phyloP scores from a whole-genome alignment of 2,797 vertebrate genomes.

The Coccyzus lansbergi region DNA sequence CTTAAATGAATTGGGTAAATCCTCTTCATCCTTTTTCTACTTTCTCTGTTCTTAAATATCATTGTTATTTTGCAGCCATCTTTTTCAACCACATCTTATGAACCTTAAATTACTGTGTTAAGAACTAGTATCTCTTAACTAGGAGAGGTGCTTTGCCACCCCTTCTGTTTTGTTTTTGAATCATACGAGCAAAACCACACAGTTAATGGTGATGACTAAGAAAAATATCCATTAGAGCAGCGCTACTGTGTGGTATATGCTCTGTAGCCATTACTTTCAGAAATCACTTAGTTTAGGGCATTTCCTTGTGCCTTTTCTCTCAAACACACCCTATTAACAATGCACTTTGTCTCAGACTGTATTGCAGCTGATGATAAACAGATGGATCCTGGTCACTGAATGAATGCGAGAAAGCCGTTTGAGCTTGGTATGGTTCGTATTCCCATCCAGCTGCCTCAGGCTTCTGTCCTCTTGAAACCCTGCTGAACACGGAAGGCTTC shows the following conservation, averaged over 20 bases:
- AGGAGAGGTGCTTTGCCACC: background rate
- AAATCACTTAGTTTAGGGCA: slow-evolving; percentile 44
- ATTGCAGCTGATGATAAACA: slow-evolving; percentile 59
- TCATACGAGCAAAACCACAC: background rate
- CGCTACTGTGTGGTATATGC: background rate
- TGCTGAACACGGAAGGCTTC: slow-evolving; percentile 17
- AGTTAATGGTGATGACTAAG: background rate
- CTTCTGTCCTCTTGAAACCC: slow-evolving; percentile 43
- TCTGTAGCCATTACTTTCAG: background rate
- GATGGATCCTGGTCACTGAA: slow-evolving; percentile 29
- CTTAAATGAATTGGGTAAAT: background rate
- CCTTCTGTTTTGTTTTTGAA: background rate
- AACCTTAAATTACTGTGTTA: background rate
- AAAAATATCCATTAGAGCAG: slow-evolving; percentile 18
- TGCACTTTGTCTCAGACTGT: slow-evolving; percentile 39
- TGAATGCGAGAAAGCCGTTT: slow-evolving; percentile 36
- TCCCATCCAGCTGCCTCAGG: slow-evolving; percentile 40
- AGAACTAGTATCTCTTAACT: background rate
- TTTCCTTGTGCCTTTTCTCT: slow-evolving; percentile 13
- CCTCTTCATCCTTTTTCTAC: background rate
- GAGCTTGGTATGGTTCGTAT: slow-evolving; percentile 18
- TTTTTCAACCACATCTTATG: background rate
- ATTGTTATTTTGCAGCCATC: background rate
- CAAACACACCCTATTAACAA: slow-evolving; percentile 49
- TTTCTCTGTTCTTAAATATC: background rate